Base-by-base conservation (phyloP, 2,113 vertebrate species). In the Scartelaos histophorus region DNA sequence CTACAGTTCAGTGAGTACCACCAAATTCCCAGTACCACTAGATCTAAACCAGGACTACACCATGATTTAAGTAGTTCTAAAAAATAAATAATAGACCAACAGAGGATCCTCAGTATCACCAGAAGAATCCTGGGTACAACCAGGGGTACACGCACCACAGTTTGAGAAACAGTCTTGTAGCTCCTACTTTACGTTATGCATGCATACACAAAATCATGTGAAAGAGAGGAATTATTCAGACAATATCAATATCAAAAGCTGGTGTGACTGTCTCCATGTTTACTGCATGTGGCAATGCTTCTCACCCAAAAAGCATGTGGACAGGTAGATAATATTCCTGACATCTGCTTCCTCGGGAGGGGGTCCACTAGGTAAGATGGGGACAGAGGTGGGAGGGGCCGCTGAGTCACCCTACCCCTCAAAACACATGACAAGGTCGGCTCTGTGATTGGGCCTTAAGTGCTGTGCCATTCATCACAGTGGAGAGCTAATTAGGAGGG, bases 401-500 rank as follows among this genome's bases (percentile, higher is more conserved):
- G 78, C 66, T 81, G 60, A 80, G 84, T 83, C 83, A 82, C 73
- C 80, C 60, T 76, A 84, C 74, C 78, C 80, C 79, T 90, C 83
- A 90, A 81, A 82, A 91, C 91, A 29, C 85, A 90, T 76, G 88
- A 93, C 90, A 92, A 93, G 92, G 93, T 92, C 91, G 86, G 86
- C 66, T 86, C 68, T 73, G 71, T 67, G 77, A 91, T 88, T 81
- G 61, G 2, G 80, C 79, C 81, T 85, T 69, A 80, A 91, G 82
- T 68, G 76, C 73, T 61, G 71, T 58, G 84, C 78, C 90, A 89
- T 94, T 92, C 89, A 91, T 93, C 93, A 93, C 89, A 80, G 70
- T 67, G 77, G 74, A 60, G 0, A 3, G 82, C 84, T 93, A 89
- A 93, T 88, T 86, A 92, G 85, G 84, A 75, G 84, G 78, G 81